These are phyloP conservation scores for Stomatorhinus walkeri DNA, from an alignment of 2,797 vertebrate genomes.

Conservation along the genomic window DNA sequence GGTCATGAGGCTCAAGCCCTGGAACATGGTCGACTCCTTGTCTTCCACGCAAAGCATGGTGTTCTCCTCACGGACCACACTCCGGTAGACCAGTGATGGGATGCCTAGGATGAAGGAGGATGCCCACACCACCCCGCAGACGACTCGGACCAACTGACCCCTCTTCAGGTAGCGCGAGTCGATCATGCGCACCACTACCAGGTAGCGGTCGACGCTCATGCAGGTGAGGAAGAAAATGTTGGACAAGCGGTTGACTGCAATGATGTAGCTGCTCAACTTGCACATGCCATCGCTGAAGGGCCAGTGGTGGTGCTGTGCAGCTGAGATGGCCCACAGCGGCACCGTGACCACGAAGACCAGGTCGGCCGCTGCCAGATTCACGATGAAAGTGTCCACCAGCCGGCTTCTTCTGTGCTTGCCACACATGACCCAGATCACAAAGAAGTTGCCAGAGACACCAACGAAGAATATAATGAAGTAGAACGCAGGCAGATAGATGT, in stretches of 20 bases:
- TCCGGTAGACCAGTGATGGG: constrained; percentile 59
- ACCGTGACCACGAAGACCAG: constrained; percentile 70
- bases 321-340: constrained; percentile 72
- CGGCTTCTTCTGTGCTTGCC: constrained; percentile 45
- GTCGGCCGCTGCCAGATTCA: constrained; percentile 74
- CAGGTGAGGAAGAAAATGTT: constrained; percentile 78
- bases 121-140: constrained; percentile 61
- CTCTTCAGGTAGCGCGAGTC: constrained; percentile 56
- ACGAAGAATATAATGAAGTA: constrained; percentile 69
- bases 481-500: constrained; percentile 54
- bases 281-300: constrained; percentile 62
- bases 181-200: constrained; percentile 68
- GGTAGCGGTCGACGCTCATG: constrained; percentile 79
- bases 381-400: constrained; percentile 73
- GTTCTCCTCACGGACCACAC: not conserved
- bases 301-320: constrained; percentile 52
- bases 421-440: constrained; percentile 64
- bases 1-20: constrained; percentile 52
- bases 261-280: constrained; percentile 72
- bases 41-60: constrained; percentile 49
- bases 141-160: constrained; percentile 41
- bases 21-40: constrained; percentile 38
- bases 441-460: constrained; percentile 70
- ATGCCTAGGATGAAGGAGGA: constrained; percentile 60
- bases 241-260: constrained; percentile 74